Percentiles rank a stretch among this genome's conserved stretches.
Conservation (phyloP, 2,888 invertebrate genomes). For the Oxyscelio sp. region DNA sequence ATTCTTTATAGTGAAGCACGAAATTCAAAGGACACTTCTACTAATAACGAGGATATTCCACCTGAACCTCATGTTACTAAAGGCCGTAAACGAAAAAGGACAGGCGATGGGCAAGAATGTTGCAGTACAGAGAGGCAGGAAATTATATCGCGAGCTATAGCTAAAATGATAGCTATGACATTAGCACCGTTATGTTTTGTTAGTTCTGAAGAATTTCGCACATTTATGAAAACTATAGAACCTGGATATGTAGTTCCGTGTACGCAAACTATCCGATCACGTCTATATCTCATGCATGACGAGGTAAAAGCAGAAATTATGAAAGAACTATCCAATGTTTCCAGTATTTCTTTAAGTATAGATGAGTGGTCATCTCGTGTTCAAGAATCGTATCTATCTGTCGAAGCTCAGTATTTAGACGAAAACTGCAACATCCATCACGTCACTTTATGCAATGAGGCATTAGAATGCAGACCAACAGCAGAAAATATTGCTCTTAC, state of each 20-base stretch:
- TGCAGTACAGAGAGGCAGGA: conserved; percentile 31
- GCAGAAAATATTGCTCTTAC: conserved; percentile 37
- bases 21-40: no score
- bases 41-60: no score
- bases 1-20: no score
- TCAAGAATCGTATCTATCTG: conserved; percentile 16
- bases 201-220: neutral
- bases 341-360: conserved; percentile 1
- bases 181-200: conserved; percentile 17
- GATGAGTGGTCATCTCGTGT: conserved; percentile 33
- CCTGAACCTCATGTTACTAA: no score
- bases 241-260: conserved; percentile 19
- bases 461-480: conserved; percentile 10
- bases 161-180: neutral
- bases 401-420: conserved; percentile 24
- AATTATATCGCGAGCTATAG: neutral
- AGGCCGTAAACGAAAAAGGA: conserved; percentile 6
- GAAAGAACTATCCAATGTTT: neutral
- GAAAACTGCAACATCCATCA: conserved; percentile 10
- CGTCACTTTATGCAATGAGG: conserved; percentile 33
- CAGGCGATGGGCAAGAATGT: neutral
- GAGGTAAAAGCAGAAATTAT: conserved; percentile 2
- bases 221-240: conserved; percentile 12
- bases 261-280: conserved; percentile 9
- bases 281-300: conserved; percentile 23